Evolutionary conservation across 2,797 vertebrate species (phyloP), one percentile per base, ranked within the genome.

Genomic region (Syngnathus rostellatus): DNA sequence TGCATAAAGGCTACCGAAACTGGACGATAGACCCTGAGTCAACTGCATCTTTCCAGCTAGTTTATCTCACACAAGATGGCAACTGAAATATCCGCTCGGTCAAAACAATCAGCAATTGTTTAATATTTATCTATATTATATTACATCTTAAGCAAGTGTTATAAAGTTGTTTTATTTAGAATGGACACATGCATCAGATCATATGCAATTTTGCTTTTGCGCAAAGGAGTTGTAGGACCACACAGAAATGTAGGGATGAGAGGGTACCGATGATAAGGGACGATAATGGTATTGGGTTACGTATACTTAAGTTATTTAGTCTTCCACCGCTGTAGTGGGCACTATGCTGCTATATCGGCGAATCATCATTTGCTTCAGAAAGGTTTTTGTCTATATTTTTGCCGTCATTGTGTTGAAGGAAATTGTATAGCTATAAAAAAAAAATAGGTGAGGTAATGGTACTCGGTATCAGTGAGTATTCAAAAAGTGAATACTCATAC

Each of bases 1-100:
- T 70, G 50, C 48, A 55, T 71, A 64, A 58, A 74, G 69, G 72
- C 70, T 62, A 64, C n/a, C 61, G 61, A 77, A 79, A 74, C 71
- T 53, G 54, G 67, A 72, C 11, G 12, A 68, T 55, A 43, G 40
- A 23, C 50, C 66, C 45, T 72, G 69, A 79, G 71, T 72, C 68
- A 65, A 46, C 67, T 38, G n/a, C 51, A 60, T 37, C 57, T 9
- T 58, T 48, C 60, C 40, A 25, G 10, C 61, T 8, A 46, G 6
- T 45, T 43, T 21, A 39, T 51, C 10, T 64, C 46, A 51, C 31
- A n/a, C 10, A 31, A 19, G 46, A 6, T 55, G n/a, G 11, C 53
- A 48, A 31, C 11, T 46, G 6, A 37, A 63, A 50, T 48, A 48
- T 16, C 55, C 25, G 53, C 55, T 57, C 2, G 8, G 14, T 37